Conservation (phyloP, 2,888 invertebrate species). For the Notodonta dromedarius region DNA sequence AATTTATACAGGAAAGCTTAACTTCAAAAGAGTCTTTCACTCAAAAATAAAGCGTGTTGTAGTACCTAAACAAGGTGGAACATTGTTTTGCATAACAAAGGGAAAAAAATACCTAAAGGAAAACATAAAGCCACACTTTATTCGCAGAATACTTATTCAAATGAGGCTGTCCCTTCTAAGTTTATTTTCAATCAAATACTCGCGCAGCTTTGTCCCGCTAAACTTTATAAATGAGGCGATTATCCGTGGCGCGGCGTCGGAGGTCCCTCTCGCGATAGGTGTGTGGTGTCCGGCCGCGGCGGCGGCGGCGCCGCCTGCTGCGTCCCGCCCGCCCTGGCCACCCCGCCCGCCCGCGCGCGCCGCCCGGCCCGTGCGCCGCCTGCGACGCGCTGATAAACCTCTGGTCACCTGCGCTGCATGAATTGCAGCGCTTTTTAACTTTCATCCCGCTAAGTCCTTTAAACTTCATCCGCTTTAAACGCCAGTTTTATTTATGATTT, state of each 20-base stretch:
- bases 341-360: constrained; percentile 27
- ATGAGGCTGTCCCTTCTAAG: constrained; percentile 85
- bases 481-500: constrained; percentile 78
- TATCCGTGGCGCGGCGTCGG: constrained; percentile 74
- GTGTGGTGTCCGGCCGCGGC: constrained; percentile 51
- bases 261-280: constrained; percentile 69
- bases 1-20: constrained; percentile 83
- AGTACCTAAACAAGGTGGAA: constrained; percentile 84
- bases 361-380: constrained; percentile 44
- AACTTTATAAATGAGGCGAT: constrained; percentile 85
- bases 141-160: constrained; percentile 85
- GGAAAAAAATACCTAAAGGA: constrained; percentile 83
- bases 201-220: constrained; percentile 82
- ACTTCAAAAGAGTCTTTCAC: constrained; percentile 84
- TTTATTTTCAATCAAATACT: constrained; percentile 85
- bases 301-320: constrained; percentile 22
- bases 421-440: constrained; percentile 83
- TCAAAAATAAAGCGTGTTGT: constrained; percentile 84
- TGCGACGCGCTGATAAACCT: constrained; percentile 77
- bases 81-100: constrained; percentile 85
- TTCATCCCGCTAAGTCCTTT: constrained; percentile 75
- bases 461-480: constrained; percentile 78
- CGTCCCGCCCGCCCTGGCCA: constrained; percentile 26
- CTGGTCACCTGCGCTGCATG: constrained; percentile 82
- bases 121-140: constrained; percentile 85